Conservation (phyloP, 30 jellyfish, hydroid and myxozoan species). For the Pseudorhiza aurosa region DNA sequence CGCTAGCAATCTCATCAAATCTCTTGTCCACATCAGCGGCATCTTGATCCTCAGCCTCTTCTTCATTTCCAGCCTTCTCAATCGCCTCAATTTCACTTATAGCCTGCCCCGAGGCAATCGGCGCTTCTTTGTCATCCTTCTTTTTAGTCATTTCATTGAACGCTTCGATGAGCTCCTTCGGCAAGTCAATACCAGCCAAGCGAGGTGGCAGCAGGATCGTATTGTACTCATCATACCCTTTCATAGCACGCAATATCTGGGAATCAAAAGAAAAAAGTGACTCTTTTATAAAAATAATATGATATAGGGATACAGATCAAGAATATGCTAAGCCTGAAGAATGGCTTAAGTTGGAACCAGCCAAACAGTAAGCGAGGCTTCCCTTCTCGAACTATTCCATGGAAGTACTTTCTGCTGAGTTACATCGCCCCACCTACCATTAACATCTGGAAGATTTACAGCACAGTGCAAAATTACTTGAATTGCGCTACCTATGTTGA, state of each 20-base stretch:
- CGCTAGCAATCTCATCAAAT: constrained; percentile 12
- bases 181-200: constrained; percentile 85
- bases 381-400: no score
- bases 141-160: constrained; percentile 54
- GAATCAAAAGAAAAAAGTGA: no score
- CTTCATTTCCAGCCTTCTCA: constrained; percentile 14
- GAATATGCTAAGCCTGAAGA: no score
- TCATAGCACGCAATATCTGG: constrained; percentile 89
- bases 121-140: constrained; percentile 29
- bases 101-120: not conserved
- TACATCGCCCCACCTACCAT: no score
- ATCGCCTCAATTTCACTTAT: constrained; percentile 27
- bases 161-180: constrained; percentile 81
- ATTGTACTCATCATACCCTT: constrained; percentile 91
- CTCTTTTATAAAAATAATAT: no score
- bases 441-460: no score
- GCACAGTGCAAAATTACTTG: no score
- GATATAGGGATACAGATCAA: no score
- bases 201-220: constrained; percentile 96
- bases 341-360: no score
- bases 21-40: constrained; percentile 4
- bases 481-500: no score
- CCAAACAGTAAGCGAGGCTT: no score
- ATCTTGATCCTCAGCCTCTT: constrained; percentile 32
- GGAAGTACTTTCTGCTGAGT: no score